phyloP scores from a whole-genome alignment of 2,113 vertebrate genomes.

The Chaenocephalus aceratus region DNA sequence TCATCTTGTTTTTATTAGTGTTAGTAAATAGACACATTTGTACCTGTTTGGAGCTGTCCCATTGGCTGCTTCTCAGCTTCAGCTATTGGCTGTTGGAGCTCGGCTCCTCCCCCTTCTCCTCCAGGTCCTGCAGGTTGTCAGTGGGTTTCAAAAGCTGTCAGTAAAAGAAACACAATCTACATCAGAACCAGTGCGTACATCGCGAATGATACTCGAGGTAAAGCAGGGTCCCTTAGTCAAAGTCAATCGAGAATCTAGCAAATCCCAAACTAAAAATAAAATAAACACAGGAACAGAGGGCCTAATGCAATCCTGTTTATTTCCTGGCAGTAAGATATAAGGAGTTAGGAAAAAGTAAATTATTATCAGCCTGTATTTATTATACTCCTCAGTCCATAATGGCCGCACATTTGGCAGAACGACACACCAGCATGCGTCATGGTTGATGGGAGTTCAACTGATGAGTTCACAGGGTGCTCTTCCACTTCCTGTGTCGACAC shows the following conservation, averaged over 20 bases:
- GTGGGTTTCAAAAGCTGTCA: conserved; percentile 22
- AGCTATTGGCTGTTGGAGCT: conserved; percentile 1
- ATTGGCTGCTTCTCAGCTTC: background rate
- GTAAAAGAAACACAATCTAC: background rate
- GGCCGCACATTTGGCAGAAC: background rate
- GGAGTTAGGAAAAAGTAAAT: no score
- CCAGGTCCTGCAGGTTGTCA: conserved; percentile 47
- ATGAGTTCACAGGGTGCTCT: no score
- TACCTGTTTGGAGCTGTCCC: conserved; percentile 30
- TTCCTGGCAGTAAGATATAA: no score
- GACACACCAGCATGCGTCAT: background rate
- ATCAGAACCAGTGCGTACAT: background rate
- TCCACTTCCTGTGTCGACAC: no score
- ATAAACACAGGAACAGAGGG: no score
- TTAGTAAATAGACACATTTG: background rate
- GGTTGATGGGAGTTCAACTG: no score
- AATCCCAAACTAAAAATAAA: no score
- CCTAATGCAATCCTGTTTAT: no score
- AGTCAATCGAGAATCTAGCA: no score
- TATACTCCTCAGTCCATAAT: background rate
- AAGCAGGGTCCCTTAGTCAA: background rate
- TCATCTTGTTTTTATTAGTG: no score
- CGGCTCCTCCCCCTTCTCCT: background rate
- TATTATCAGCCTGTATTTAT: no score
- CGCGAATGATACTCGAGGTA: no score